phyloP scores from a whole-genome alignment of 2,888 invertebrate species.

The Pseudococcus jackbeardsleyi region DNA sequence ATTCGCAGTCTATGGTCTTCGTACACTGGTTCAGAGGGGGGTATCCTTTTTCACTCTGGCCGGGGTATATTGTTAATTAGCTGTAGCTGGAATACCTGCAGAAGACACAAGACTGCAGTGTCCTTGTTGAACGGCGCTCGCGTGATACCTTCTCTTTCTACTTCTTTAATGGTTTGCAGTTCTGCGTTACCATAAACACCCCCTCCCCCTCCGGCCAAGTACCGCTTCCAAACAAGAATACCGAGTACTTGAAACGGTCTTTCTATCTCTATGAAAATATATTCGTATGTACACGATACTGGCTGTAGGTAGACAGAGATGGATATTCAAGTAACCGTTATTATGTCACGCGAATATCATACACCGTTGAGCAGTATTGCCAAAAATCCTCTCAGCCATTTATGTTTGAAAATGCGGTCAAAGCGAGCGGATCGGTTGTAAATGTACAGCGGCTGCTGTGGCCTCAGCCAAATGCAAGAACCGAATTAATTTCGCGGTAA shows the following conservation, averaged over 20 bases:
- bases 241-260: not conserved
- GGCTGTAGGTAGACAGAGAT: not conserved
- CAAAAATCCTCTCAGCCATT: not conserved
- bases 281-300: not conserved
- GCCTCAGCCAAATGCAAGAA: not conserved
- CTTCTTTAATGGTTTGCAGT: not conserved
- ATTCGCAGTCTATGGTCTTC: slow-evolving; percentile 8
- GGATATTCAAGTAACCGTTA: not conserved
- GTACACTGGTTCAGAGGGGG: not conserved
- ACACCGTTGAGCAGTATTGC: not conserved
- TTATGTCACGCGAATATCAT: slow-evolving; percentile 13
- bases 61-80: not conserved
- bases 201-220: too few relatives aligned
- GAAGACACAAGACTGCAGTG: not conserved
- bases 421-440: not conserved
- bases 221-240: not conserved
- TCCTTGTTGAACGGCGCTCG: not conserved
- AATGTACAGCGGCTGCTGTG: not conserved
- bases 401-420: slow-evolving; percentile 31
- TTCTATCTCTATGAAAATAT: not conserved
- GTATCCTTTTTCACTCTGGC: not conserved
- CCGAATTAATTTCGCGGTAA: slow-evolving; percentile 40
- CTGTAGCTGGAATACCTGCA: not conserved
- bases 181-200: not conserved
- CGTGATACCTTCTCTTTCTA: not conserved